A percentile compares a stretch with the other conserved stretches of the same genome.
Evolutionary conservation across 2,113 vertebrate genomes (phyloP).

Genomic region (Xenopus laevis): DNA sequence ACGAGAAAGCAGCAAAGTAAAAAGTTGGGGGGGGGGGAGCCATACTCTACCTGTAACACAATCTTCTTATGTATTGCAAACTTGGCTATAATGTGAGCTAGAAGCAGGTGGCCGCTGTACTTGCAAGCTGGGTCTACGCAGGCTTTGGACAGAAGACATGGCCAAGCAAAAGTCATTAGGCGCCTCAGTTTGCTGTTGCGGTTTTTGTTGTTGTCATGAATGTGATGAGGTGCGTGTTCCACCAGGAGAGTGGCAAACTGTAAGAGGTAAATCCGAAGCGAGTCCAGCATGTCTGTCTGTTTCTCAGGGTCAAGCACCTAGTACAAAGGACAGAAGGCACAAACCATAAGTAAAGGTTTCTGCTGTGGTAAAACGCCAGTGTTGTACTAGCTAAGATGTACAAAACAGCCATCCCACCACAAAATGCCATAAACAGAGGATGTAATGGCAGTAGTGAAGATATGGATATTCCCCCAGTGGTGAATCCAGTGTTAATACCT

Average conservation of each 20-base stretch:
- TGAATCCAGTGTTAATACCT: conserved; percentile 65
- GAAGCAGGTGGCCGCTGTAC: conserved; percentile 90
- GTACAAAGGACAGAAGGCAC: background rate
- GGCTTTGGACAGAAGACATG: conserved; percentile 92
- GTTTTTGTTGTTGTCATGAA: conserved; percentile 98
- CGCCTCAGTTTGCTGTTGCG: conserved; percentile 96
- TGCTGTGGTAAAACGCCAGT: too few species aligned
- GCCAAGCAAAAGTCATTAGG: conserved; percentile 98
- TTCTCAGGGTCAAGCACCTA: conserved; percentile 96
- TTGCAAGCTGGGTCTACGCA: conserved; percentile 97
- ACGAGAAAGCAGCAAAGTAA: too few species aligned
- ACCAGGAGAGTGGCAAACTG: conserved; percentile 94
- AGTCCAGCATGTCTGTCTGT: conserved; percentile 92
- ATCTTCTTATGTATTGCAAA: conserved; percentile 99
- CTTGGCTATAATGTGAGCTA: conserved; percentile 97
- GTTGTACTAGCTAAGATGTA: too few species aligned
- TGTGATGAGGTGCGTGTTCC: conserved; percentile 93
- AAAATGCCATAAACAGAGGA: too few species aligned
- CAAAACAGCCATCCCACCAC: too few species aligned
- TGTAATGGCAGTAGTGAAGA: too few species aligned
- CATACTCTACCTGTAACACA: conserved; percentile 81
- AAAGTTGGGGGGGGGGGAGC: background rate
- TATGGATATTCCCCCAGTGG: too few species aligned
- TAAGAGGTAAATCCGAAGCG: conserved; percentile 86
- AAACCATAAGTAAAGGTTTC: too few species aligned